Conservation (phyloP, 2,888 invertebrate species). For the Antheraea yamamai region DNA sequence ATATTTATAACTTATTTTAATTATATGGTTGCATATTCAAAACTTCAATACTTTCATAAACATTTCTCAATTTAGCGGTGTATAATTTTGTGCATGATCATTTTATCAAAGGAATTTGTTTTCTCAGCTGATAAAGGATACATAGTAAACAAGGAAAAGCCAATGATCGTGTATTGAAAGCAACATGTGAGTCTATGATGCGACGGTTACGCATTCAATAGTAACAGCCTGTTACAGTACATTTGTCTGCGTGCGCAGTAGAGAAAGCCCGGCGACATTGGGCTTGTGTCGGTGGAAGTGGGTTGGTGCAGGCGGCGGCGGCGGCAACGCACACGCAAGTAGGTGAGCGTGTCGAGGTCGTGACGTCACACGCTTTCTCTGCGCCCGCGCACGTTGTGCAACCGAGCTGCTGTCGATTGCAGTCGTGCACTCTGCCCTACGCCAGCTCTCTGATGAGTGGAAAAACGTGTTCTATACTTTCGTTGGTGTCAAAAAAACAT, state of each 20-base stretch:
- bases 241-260: slow-evolving; percentile 40
- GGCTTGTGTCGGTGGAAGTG: slow-evolving; percentile 62
- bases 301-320: slow-evolving; percentile 60
- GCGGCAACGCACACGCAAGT: slow-evolving; percentile 53
- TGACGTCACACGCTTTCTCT: slow-evolving; percentile 81
- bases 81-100: background rate
- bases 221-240: slow-evolving; percentile 34
- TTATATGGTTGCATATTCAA: background rate
- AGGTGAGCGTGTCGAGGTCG: slow-evolving; percentile 82
- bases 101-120: background rate
- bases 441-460: slow-evolving; percentile 28
- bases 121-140: background rate
- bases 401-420: slow-evolving; percentile 44
- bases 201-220: slow-evolving; percentile 33
- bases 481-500: background rate
- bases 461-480: background rate
- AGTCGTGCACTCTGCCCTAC: slow-evolving; percentile 21
- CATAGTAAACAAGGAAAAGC: slow-evolving; percentile 10
- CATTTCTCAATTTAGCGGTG: background rate
- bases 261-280: slow-evolving; percentile 72
- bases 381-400: slow-evolving; percentile 73
- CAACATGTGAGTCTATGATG: slow-evolving; percentile 24
- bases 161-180: slow-evolving; percentile 8
- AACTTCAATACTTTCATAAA: background rate
- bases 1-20: too few relatives aligned